These are phyloP conservation scores for Phengaris arion DNA, from an alignment of 2,888 invertebrate species.

Conservation along the genomic window DNA sequence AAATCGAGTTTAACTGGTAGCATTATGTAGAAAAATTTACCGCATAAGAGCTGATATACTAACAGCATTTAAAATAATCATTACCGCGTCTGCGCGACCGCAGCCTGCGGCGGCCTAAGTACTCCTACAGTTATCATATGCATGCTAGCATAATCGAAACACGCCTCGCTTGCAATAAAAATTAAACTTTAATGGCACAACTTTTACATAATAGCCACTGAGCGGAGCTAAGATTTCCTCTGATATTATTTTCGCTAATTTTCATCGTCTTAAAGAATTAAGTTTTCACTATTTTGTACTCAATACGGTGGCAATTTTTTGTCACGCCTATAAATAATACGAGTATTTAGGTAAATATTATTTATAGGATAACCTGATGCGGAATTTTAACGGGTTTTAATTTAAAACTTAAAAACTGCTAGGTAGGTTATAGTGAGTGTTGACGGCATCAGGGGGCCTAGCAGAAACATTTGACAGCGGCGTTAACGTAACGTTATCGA, in stretches of 20 bases:
- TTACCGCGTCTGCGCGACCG: constrained; percentile 56
- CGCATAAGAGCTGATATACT: constrained; percentile 57
- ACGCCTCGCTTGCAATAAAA: constrained; percentile 19
- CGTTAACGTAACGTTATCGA: no score
- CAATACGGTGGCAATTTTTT: no score
- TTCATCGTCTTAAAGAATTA: neutral
- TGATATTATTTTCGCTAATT: neutral
- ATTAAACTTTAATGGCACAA: constrained; percentile 26
- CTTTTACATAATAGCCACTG: constrained; percentile 15
- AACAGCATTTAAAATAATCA: constrained; percentile 68
- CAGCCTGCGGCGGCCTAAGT: constrained; percentile 46
- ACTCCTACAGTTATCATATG: constrained; percentile 47
- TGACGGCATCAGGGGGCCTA: no score
- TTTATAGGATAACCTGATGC: no score
- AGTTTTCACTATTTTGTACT: neutral
- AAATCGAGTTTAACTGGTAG: constrained; percentile 14
- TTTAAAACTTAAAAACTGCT: no score
- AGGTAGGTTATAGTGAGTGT: no score
- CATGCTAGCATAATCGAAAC: constrained; percentile 25
- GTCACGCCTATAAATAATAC: no score
- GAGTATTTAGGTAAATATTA: no score
- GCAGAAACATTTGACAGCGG: no score
- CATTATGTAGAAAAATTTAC: neutral
- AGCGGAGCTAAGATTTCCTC: constrained; percentile 5
- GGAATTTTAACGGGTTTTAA: no score